Conservation (phyloP, 64 coral and sea anemone genomes). For the Catalaphyllia jardinei region DNA sequence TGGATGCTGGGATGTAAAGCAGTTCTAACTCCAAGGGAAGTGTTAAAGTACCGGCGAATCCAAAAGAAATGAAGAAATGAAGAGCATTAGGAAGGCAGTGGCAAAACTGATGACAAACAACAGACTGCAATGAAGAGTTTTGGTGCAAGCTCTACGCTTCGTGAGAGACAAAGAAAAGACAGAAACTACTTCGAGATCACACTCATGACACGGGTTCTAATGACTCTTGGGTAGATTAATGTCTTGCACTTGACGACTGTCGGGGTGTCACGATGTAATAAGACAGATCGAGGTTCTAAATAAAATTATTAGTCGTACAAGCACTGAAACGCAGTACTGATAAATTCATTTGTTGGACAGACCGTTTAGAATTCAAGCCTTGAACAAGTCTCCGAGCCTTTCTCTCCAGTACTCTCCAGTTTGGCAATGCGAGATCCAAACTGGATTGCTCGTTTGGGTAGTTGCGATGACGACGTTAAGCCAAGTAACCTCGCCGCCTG, state of each 20-base stretch:
- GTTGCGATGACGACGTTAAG: slow-evolving; percentile 77
- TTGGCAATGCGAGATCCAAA: slow-evolving; percentile 98
- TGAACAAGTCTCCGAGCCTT: slow-evolving; percentile 77
- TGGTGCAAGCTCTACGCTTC: no score
- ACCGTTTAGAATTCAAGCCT: slow-evolving; percentile 32
- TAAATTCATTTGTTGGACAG: not conserved
- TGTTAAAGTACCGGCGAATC: not conserved
- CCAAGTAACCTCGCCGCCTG: slow-evolving; percentile 82
- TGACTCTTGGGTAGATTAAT: no score
- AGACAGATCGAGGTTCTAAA: not conserved
- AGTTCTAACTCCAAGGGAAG: not conserved
- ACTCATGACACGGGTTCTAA: no score
- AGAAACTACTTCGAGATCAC: no score
- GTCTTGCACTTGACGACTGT: no score
- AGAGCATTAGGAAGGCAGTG: no score
- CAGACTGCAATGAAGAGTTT: no score
- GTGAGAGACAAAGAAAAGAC: no score
- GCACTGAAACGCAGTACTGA: not conserved
- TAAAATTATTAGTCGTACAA: not conserved
- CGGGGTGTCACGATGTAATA: no score
- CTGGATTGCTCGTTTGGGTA: slow-evolving; percentile 97
- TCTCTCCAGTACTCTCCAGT: slow-evolving; percentile 82
- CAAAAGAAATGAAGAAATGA: no score
- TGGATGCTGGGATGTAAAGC: not conserved
- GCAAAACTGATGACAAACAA: no score